Percentiles rank a stretch among this genome's conserved stretches.
phyloP scores from a whole-genome alignment of 2,113 vertebrate genomes.

The Gallinago undulata region DNA sequence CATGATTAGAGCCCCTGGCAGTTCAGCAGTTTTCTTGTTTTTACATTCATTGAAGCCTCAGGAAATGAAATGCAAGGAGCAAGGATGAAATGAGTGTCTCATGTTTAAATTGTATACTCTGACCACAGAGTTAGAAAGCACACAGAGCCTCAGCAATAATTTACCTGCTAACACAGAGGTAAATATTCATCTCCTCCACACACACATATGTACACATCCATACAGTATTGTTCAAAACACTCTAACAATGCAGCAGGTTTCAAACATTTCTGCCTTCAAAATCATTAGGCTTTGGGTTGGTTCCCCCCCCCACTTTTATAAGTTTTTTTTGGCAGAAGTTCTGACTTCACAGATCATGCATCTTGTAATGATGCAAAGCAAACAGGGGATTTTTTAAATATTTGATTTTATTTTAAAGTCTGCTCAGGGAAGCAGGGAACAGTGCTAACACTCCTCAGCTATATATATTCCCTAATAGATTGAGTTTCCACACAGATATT shows the following conservation, averaged over 20 bases:
- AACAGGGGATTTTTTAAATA: neutral
- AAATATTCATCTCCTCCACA: neutral
- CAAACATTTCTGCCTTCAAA: neutral
- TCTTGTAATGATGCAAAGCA: neutral
- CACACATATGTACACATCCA: neutral
- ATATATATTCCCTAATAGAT: neutral
- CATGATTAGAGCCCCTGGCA: conserved; percentile 12
- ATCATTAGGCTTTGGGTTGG: neutral
- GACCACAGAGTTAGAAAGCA: neutral
- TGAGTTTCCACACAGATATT: neutral
- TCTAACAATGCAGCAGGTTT: neutral
- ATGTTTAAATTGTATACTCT: neutral
- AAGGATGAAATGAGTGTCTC: neutral
- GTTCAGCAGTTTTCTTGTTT: conserved; percentile 8
- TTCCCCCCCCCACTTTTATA: rapidly evolving
- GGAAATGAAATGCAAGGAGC: neutral
- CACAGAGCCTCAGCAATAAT: neutral
- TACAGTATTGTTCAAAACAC: neutral
- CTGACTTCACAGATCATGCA: neutral
- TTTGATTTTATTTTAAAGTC: neutral
- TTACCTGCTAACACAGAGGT: neutral
- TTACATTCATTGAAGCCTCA: conserved; percentile 5
- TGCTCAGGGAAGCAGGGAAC: neutral
- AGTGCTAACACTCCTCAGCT: neutral
- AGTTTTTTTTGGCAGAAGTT: neutral